Conservation (phyloP, 2,797 vertebrate genomes). For the Pseudopleuronectes americanus region DNA sequence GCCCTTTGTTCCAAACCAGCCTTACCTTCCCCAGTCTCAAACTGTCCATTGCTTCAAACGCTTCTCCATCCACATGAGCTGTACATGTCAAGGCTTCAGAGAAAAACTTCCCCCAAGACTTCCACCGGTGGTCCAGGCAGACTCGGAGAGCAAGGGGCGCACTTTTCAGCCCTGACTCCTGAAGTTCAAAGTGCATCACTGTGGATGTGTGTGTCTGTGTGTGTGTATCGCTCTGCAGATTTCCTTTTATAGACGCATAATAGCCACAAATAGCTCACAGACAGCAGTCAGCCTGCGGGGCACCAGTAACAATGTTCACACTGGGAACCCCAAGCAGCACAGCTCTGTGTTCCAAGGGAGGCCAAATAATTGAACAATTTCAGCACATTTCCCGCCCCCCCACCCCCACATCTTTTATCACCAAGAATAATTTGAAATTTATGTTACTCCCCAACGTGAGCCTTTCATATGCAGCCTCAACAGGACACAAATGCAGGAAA, state of each 20-base stretch:
- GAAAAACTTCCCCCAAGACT: constrained; percentile 57
- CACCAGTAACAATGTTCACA: constrained; percentile 75
- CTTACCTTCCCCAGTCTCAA: constrained; percentile 87
- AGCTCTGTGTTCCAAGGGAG: not conserved
- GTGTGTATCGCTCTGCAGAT: constrained; percentile 78
- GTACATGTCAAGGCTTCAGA: constrained; percentile 71
- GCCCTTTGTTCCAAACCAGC: constrained; percentile 10
- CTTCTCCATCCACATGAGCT: constrained; percentile 43
- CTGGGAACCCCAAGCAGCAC: constrained; percentile 17
- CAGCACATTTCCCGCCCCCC: too few species aligned
- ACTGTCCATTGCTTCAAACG: constrained; percentile 70
- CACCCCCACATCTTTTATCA: too few species aligned
- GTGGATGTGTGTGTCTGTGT: constrained; percentile 71
- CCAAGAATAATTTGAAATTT: too few species aligned
- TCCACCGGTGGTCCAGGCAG: constrained; percentile 70
- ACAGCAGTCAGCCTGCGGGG: constrained; percentile 84
- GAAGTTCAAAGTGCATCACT: constrained; percentile 81
- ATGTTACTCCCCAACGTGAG: too few species aligned
- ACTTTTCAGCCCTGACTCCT: constrained; percentile 75
- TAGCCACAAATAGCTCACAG: constrained; percentile 91
- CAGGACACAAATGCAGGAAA: too few species aligned
- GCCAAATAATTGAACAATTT: too few species aligned
- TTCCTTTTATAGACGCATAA: constrained; percentile 96
- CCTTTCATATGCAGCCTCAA: too few species aligned
- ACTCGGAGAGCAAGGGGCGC: constrained; percentile 63